Evolutionary conservation across 2,113 vertebrate genomes (phyloP).

Genomic region (Phalacrocorax pelagicus): DNA sequence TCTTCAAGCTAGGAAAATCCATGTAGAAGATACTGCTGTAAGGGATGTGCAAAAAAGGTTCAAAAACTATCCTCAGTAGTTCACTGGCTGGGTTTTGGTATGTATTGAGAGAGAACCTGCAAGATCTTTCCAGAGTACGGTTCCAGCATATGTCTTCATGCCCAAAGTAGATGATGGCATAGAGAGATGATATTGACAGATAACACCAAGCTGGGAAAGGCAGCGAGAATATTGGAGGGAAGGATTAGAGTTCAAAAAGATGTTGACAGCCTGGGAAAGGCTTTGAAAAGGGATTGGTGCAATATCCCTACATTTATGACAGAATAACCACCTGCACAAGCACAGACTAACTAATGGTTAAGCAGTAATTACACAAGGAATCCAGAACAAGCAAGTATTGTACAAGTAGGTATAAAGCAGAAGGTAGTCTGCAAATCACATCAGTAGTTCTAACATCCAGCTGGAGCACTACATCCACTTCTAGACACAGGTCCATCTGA

Average conservation of each 20-base stretch:
- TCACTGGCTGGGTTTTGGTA: not conserved
- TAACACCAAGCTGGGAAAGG: not conserved
- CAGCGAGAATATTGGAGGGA: not conserved
- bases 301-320: not conserved
- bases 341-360: not conserved
- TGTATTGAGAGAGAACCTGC: not conserved
- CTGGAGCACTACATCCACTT: not conserved
- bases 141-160: not conserved
- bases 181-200: not conserved
- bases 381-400: not conserved
- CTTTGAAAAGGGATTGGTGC: not conserved
- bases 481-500: not conserved
- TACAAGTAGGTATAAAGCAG: accelerated
- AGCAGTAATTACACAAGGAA: not conserved
- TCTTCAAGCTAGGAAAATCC: not conserved
- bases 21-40: not conserved
- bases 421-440: not conserved
- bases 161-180: not conserved
- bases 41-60: not conserved
- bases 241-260: not conserved
- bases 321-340: not conserved
- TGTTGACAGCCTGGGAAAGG: not conserved
- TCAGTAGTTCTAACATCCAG: not conserved
- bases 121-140: not conserved
- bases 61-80: not conserved